A percentile compares a stretch with the other conserved stretches of the same genome.
Conservation (phyloP, 2,797 vertebrate genomes). For the Mormyrops attenuatus region DNA sequence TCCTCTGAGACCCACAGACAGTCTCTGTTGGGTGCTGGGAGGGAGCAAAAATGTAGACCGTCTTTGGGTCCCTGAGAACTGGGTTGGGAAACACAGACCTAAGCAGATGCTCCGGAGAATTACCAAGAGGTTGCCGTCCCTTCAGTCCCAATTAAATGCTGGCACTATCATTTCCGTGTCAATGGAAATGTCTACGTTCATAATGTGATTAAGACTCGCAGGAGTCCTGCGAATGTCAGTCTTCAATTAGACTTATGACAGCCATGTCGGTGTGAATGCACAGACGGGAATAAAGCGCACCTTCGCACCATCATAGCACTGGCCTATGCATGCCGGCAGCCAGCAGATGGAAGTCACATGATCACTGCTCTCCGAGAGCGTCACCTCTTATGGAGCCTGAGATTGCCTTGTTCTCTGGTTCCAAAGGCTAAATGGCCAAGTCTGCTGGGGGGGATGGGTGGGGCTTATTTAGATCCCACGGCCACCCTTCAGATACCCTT, state of each 20-base stretch:
- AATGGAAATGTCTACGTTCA: conserved; percentile 10
- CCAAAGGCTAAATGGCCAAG: background rate
- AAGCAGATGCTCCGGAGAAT: background rate
- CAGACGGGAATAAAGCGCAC: background rate
- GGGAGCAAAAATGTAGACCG: background rate
- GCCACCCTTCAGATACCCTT: background rate
- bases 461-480: background rate
- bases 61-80: background rate
- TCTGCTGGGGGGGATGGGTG: background rate
- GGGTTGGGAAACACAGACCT: background rate
- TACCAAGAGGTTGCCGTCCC: background rate
- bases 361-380: background rate
- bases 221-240: background rate
- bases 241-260: background rate
- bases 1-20: background rate
- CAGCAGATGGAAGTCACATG: background rate
- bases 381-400: background rate
- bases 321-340: background rate
- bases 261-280: background rate
- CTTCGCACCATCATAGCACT: background rate
- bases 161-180: conserved; percentile 10
- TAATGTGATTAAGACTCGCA: background rate
- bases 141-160: conserved; percentile 13
- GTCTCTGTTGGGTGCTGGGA: background rate
- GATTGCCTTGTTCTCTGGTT: background rate